Conservation (phyloP, 2,888 invertebrate genomes). For the Pristionchus japonicus region DNA sequence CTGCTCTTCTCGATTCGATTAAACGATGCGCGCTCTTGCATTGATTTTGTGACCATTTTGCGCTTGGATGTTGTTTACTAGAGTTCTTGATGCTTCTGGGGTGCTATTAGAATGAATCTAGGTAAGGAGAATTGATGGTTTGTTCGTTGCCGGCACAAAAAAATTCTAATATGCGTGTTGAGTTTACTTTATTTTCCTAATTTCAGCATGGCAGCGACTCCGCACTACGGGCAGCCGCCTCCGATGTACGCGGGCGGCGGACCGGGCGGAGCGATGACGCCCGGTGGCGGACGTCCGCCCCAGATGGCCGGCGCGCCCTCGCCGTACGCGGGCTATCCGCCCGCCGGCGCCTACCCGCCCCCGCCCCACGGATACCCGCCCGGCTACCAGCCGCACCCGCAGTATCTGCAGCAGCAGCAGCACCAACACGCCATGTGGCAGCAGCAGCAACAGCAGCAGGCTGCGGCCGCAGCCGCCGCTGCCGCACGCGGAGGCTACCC, state of each 20-base stretch:
- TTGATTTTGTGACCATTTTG: not conserved
- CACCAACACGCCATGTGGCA: slow-evolving; percentile 47
- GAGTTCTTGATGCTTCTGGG: not conserved
- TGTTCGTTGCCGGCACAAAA: no score
- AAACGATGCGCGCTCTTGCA: not conserved
- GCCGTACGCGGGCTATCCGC: slow-evolving; percentile 44
- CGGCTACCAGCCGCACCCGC: slow-evolving; percentile 54
- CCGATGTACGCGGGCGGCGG: slow-evolving; percentile 54
- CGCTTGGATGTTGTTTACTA: not conserved
- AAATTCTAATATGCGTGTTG: not conserved
- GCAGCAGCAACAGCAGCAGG: slow-evolving; percentile 7
- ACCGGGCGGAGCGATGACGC: slow-evolving; percentile 50
- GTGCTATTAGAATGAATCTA: not conserved
- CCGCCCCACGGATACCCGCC: slow-evolving; percentile 15
- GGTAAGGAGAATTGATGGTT: not conserved
- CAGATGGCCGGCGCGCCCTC: slow-evolving; percentile 47
- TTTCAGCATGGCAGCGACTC: slow-evolving; percentile 52
- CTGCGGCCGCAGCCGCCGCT: not conserved
- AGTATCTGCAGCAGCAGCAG: slow-evolving; percentile 49
- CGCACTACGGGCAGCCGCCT: slow-evolving; percentile 54
- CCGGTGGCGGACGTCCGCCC: slow-evolving; percentile 47
- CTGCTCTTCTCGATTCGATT: slow-evolving; percentile 2
- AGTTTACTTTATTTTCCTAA: no score
- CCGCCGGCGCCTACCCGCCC: slow-evolving; percentile 39
- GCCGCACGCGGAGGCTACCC: slow-evolving; percentile 11